Conservation (phyloP, 1,140 invertebrate genomes). For the Centruroides vittatus region DNA sequence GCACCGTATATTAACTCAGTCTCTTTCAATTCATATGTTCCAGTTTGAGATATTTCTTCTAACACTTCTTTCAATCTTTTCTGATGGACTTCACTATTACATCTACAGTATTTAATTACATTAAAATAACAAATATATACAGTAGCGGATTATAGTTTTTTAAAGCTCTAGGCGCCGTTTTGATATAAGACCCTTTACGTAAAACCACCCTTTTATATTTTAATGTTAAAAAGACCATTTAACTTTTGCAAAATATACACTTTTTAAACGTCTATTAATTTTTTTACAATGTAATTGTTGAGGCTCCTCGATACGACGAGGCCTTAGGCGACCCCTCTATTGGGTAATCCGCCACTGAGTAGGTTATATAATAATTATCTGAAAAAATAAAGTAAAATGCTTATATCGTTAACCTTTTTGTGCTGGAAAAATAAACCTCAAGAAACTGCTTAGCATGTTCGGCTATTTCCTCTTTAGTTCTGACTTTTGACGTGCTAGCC, state of each 20-base stretch:
- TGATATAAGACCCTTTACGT: slow-evolving; percentile 41
- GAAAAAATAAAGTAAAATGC: no score
- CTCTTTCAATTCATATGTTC: slow-evolving; percentile 75
- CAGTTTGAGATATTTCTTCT: slow-evolving; percentile 38
- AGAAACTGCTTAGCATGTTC: slow-evolving; percentile 69
- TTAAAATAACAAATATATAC: slow-evolving; percentile 49
- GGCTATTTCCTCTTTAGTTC: slow-evolving; percentile 49
- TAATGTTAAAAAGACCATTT: no score
- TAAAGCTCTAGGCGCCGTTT: slow-evolving; percentile 39
- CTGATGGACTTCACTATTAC: slow-evolving; percentile 27
- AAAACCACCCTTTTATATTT: not conserved
- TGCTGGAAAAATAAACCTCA: slow-evolving; percentile 73
- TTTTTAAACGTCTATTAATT: no score
- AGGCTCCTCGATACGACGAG: no score
- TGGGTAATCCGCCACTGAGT: no score
- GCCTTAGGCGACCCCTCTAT: no score
- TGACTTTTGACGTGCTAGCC: slow-evolving; percentile 21
- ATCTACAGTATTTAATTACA: slow-evolving; percentile 53
- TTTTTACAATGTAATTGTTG: no score
- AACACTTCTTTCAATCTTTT: slow-evolving; percentile 44
- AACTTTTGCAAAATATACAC: no score
- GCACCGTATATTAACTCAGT: slow-evolving; percentile 87
- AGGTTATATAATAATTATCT: no score
- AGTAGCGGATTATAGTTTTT: slow-evolving; percentile 47
- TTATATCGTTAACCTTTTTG: slow-evolving; percentile 46